Conservation (phyloP, 2,797 vertebrate species). For the Poecilia velifera region DNA sequence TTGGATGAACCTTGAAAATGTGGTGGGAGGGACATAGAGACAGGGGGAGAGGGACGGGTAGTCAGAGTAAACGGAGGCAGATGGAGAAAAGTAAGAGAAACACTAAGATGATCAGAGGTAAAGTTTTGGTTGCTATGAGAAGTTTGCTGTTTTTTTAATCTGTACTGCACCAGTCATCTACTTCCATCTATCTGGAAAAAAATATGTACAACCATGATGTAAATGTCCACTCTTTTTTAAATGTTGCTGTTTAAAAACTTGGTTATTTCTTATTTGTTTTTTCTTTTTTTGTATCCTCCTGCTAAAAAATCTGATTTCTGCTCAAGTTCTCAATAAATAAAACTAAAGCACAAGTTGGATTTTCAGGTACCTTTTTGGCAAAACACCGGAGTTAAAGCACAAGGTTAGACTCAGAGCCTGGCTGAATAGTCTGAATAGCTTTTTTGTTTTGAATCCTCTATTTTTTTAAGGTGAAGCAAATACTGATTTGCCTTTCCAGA, state of each 20-base stretch:
- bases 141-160: slow-evolving; percentile 35
- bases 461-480: not conserved
- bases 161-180: slow-evolving; percentile 2
- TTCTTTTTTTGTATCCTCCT: not conserved
- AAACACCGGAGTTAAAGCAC: not conserved
- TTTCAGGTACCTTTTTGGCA: not conserved
- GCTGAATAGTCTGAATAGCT: not conserved
- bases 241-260: not conserved
- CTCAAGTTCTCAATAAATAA: not conserved
- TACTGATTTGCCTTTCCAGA: not conserved
- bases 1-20: slow-evolving; percentile 75
- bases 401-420: not conserved
- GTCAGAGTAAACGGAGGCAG: slow-evolving; percentile 61
- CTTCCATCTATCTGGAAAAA: not conserved
- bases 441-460: not conserved
- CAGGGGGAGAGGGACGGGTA: slow-evolving; percentile 25
- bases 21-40: slow-evolving; percentile 68
- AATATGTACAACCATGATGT: not conserved
- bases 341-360: not conserved
- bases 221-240: not conserved
- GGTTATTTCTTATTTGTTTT: not conserved
- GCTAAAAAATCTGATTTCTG: not conserved
- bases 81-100: slow-evolving; percentile 56
- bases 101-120: slow-evolving; percentile 13
- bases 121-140: slow-evolving; percentile 46